These are phyloP conservation scores for Pycnomerus fuliginosus DNA, from an alignment of 2,888 invertebrate species.

Conservation along the genomic window DNA sequence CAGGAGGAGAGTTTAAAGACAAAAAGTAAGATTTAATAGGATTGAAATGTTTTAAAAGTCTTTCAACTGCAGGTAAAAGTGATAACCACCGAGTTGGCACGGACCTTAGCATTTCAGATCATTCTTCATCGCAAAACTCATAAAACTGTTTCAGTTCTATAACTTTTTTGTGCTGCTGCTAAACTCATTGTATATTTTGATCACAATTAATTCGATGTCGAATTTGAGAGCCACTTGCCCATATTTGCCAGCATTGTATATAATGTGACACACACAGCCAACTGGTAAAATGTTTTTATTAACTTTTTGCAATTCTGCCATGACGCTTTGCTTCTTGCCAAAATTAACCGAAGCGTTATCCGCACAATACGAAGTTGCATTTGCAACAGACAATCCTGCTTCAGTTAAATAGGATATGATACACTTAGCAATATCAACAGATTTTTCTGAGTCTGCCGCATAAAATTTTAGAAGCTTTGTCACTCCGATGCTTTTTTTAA, in stretches of 20 bases:
- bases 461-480: conserved; percentile 15
- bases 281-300: conserved; percentile 8
- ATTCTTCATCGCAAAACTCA: conserved; percentile 9
- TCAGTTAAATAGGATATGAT: conserved; percentile 3
- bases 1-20: conserved; percentile 3
- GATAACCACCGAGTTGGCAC: conserved; percentile 11
- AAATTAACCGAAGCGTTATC: conserved; percentile 15
- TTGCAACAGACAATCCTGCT: conserved; percentile 3
- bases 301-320: conserved; percentile 8
- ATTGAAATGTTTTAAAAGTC: conserved; percentile 7
- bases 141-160: conserved; percentile 9
- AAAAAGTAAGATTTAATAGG: conserved; percentile 8
- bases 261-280: background rate
- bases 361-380: conserved; percentile 11
- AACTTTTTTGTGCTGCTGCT: conserved; percentile 8
- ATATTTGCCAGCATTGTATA: conserved; percentile 2
- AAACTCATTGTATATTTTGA: background rate
- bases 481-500: background rate
- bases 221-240: conserved; percentile 2
- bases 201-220: conserved; percentile 4
- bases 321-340: conserved; percentile 13
- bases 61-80: conserved; percentile 7
- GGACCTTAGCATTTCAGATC: conserved; percentile 9
- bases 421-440: conserved; percentile 11
- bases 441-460: conserved; percentile 9